These are phyloP conservation scores for Abscondita cerata DNA, from an alignment of 2,888 invertebrate genomes.

Conservation along the genomic window DNA sequence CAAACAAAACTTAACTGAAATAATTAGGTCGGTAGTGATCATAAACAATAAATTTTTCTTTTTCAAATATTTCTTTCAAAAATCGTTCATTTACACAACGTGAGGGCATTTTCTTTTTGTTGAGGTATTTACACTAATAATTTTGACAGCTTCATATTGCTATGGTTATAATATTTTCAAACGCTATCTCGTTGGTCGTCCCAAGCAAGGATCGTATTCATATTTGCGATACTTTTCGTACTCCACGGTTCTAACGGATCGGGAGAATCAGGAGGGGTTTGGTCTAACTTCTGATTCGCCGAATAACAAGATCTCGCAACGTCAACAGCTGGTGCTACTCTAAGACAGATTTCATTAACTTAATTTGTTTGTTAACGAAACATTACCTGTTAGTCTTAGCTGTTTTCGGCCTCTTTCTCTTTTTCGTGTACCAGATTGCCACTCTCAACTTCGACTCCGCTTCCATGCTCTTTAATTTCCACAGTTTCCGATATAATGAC, in stretches of 20 bases:
- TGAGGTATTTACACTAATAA: not conserved
- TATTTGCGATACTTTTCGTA: conserved; percentile 71
- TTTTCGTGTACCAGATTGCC: conserved; percentile 48
- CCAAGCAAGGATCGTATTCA: conserved; percentile 75
- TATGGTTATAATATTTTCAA: conserved; percentile 18
- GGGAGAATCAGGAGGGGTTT: conserved; percentile 56
- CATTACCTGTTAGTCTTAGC: conserved; percentile 54
- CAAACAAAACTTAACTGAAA: conserved; percentile 42
- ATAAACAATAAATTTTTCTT: conserved; percentile 47
- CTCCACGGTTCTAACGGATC: conserved; percentile 79
- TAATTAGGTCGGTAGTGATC: conserved; percentile 48
- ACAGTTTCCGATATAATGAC: conserved; percentile 38
- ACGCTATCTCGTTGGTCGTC: conserved; percentile 57
- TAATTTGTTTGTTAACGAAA: not conserved
- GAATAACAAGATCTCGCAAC: conserved; percentile 57
- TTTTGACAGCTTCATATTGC: not conserved
- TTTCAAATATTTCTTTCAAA: conserved; percentile 46
- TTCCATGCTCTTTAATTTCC: conserved; percentile 46
- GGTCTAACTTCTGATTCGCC: conserved; percentile 50
- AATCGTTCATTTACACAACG: conserved; percentile 37
- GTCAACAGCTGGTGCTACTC: conserved; percentile 60
- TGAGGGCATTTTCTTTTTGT: conserved; percentile 4
- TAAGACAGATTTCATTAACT: conserved; percentile 43
- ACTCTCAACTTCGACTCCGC: conserved; percentile 48
- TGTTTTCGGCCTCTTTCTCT: conserved; percentile 53